A percentile compares a stretch with the other conserved stretches of the same genome.
Evolutionary conservation across 2,113 vertebrate genomes (phyloP).

Genomic region (Aviceda subcristata): DNA sequence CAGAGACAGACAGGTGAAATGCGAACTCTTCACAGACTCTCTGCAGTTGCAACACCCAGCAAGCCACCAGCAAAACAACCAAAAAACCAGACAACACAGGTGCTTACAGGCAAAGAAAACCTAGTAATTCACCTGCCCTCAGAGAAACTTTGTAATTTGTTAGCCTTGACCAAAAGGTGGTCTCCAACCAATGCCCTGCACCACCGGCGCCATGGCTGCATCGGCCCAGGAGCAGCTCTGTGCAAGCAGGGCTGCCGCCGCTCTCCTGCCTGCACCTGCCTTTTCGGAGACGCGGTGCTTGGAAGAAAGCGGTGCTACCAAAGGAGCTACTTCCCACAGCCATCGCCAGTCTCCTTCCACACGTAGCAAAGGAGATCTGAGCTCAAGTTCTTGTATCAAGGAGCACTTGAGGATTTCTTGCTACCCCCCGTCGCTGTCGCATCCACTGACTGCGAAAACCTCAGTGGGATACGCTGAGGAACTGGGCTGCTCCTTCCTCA

Average conservation of each 20-base stretch:
- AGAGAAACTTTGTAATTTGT: not conserved
- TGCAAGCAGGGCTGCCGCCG: not conserved
- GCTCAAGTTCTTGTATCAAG: not conserved
- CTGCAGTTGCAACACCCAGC: not conserved
- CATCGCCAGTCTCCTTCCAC: not conserved
- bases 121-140: not conserved
- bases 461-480: rapidly evolving
- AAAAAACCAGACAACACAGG: not conserved
- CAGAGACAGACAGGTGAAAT: rapidly evolving
- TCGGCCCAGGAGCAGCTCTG: not conserved
- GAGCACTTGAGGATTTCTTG: not conserved
- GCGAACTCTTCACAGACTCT: not conserved
- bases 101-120: not conserved
- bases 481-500: not conserved
- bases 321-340: not conserved
- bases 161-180: not conserved
- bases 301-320: not conserved
- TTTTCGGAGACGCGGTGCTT: not conserved
- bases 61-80: not conserved
- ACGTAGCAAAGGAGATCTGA: rapidly evolving
- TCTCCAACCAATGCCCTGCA: not conserved
- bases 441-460: not conserved
- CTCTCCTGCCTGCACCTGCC: not conserved
- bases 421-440: not conserved
- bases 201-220: not conserved